A percentile compares a stretch with the other conserved stretches of the same genome.
Conservation (phyloP, 2,113 vertebrate genomes). For the Lagenorhynchus albirostris region DNA sequence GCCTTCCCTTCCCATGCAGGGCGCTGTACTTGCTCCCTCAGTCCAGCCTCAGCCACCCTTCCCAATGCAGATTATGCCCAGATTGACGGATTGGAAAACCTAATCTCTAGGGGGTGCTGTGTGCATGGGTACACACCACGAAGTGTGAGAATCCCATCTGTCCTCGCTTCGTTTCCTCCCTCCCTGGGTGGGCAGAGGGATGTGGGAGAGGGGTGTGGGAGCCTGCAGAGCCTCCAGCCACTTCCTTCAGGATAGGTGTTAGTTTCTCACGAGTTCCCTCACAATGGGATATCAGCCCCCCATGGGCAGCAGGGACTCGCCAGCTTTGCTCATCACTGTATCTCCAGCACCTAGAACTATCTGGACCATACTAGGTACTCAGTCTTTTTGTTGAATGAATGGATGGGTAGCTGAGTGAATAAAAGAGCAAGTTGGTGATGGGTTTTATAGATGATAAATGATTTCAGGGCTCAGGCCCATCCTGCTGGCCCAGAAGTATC, state of each 20-base stretch:
- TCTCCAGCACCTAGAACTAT: neutral
- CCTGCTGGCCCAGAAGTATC: neutral
- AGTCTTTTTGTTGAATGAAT: neutral
- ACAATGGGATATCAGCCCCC: neutral
- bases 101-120: neutral
- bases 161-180: neutral
- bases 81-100: fast-evolving
- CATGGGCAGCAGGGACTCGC: neutral
- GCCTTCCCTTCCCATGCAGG: too few species aligned
- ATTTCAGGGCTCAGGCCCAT: neutral
- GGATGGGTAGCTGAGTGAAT: neutral
- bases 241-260: neutral
- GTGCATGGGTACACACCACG: fast-evolving
- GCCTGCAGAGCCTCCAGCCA: neutral
- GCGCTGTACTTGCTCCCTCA: fast-evolving
- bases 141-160: fast-evolving
- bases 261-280: neutral
- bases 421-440: neutral
- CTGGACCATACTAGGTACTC: too few species aligned
- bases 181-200: neutral
- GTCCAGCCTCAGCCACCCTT: neutral
- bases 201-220: fast-evolving
- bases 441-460: neutral
- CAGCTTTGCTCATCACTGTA: neutral
- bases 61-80: fast-evolving